Evolutionary conservation across 2,797 vertebrate genomes (phyloP).

Genomic region (Okamejei kenojei): DNA sequence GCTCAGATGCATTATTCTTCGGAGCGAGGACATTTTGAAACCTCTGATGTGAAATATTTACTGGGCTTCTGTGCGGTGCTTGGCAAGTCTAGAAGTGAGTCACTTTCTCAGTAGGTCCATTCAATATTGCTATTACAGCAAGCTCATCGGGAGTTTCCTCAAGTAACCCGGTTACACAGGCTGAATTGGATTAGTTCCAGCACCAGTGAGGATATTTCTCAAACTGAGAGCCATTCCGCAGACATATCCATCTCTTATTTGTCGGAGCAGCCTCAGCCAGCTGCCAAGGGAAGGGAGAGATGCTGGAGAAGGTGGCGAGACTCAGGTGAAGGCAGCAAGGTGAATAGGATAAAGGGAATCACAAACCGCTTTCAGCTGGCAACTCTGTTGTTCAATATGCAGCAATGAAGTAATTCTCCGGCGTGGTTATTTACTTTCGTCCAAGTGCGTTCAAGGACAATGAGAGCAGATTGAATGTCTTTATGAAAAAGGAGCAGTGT

Average conservation of each 20-base stretch:
- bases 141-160: background rate
- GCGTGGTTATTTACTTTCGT: background rate
- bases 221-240: background rate
- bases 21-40: background rate
- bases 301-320: background rate
- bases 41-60: background rate
- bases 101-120: background rate
- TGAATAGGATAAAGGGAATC: background rate
- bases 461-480: background rate
- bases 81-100: background rate
- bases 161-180: background rate
- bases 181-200: background rate
- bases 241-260: background rate
- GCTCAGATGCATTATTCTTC: background rate
- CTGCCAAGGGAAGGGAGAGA: background rate
- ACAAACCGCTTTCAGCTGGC: background rate
- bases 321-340: background rate
- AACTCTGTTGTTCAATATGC: conserved; percentile 11
- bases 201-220: background rate
- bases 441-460: background rate
- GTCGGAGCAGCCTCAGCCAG: background rate
- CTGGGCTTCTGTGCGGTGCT: background rate
- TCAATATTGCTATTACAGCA: background rate
- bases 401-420: background rate
- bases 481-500: background rate